Evolutionary conservation across 2,113 vertebrate species (phyloP).

Genomic region (Takifugu bimaculatus): DNA sequence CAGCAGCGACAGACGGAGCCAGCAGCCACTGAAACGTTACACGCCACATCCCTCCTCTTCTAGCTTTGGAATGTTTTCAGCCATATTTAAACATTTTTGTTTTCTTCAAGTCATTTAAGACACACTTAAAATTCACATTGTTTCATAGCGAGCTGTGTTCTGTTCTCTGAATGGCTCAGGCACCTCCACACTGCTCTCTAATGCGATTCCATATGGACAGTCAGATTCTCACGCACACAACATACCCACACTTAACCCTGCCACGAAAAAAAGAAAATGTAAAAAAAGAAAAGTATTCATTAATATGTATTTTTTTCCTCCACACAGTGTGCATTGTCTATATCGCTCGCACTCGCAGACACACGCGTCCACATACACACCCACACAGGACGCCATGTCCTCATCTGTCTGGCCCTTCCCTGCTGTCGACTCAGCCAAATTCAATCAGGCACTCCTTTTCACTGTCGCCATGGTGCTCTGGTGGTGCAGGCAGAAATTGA

Average conservation of each 20-base stretch:
- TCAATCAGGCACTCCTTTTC: conserved; percentile 59
- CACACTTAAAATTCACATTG: neutral
- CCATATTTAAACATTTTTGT: conserved; percentile 6
- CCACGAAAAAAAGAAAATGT: neutral
- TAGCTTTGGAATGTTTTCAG: conserved; percentile 3
- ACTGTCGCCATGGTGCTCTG: conserved; percentile 53
- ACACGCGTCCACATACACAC: conserved; percentile 1
- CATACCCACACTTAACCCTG: conserved; percentile 13
- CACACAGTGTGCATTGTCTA: neutral
- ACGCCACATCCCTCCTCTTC: conserved; percentile 21
- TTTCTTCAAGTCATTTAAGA: conserved; percentile 1
- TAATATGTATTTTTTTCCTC: neutral
- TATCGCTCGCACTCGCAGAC: neutral
- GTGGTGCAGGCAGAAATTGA: conserved; percentile 39
- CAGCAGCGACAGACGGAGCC: conserved; percentile 51
- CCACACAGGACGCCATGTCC: conserved; percentile 45
- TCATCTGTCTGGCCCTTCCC: conserved; percentile 57
- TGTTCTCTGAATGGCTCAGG: conserved; percentile 17
- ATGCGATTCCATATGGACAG: conserved; percentile 2
- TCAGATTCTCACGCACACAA: conserved; percentile 2
- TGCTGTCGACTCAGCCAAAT: conserved; percentile 56
- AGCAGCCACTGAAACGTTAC: conserved; percentile 28
- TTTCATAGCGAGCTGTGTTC: neutral
- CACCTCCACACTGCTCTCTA: conserved; percentile 11
- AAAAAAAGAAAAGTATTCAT: neutral